These are phyloP conservation scores for Lethrus apterus DNA, from an alignment of 1,140 invertebrate genomes.

Conservation along the genomic window DNA sequence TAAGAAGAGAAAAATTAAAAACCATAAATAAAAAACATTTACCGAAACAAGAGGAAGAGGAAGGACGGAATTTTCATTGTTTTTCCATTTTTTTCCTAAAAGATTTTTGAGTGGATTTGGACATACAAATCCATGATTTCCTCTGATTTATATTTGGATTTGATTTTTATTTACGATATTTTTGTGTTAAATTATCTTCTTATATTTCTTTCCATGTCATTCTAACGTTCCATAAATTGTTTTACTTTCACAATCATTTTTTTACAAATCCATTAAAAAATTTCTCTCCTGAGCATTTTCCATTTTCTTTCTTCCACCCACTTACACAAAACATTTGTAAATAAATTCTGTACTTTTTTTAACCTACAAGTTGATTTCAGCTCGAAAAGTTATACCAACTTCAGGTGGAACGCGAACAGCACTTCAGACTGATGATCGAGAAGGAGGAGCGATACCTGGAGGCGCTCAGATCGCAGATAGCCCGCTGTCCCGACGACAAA, in stretches of 20 bases:
- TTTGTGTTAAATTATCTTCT: not conserved
- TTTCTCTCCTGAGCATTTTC: not conserved
- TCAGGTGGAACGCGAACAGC: slow-evolving; percentile 56
- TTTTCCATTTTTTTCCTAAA: not conserved
- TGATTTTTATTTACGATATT: not conserved
- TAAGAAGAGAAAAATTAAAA: too few species aligned
- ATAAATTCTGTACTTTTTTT: not conserved
- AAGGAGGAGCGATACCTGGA: slow-evolving; percentile 63
- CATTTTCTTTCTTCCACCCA: not conserved
- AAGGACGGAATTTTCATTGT: not conserved
- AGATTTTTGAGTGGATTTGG: not conserved
- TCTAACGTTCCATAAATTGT: not conserved
- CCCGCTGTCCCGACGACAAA: slow-evolving; percentile 31
- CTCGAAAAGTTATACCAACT: slow-evolving; percentile 60
- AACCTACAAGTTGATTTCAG: slow-evolving; percentile 36
- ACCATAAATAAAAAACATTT: too few species aligned
- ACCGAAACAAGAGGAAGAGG: too few species aligned
- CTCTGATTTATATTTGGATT: not conserved
- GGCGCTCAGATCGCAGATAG: slow-evolving; percentile 44
- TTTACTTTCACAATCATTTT: too few species aligned
- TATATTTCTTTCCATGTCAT: not conserved
- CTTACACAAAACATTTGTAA: not conserved
- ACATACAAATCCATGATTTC: not conserved
- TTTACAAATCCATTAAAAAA: too few species aligned
- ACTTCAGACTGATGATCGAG: slow-evolving; percentile 63